Percentiles rank a stretch among this genome's conserved stretches.
phyloP scores from a whole-genome alignment of 2,113 vertebrate species.

The Heterotis niloticus region DNA sequence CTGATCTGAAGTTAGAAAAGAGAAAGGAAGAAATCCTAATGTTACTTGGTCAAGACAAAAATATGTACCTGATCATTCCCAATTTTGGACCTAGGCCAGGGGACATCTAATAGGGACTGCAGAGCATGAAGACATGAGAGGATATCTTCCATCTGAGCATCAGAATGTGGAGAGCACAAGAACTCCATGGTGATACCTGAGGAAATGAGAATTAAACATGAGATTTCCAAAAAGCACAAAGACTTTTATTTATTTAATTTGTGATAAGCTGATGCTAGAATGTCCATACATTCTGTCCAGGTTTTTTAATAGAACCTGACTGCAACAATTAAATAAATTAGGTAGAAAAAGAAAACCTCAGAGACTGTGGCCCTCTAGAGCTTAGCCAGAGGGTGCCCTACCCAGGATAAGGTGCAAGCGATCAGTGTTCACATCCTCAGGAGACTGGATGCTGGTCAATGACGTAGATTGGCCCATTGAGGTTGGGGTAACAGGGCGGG shows the following conservation, averaged over 20 bases:
- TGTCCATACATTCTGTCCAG: too few species aligned
- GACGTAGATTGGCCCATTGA: constrained; percentile 79
- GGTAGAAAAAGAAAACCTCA: too few species aligned
- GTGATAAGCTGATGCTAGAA: too few species aligned
- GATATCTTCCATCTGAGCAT: constrained; percentile 85
- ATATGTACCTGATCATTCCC: constrained; percentile 83
- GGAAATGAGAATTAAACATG: constrained; percentile 25
- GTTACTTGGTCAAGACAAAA: neutral
- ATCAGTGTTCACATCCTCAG: constrained; percentile 82
- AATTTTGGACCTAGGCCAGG: constrained; percentile 82
- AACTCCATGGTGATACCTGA: constrained; percentile 88
- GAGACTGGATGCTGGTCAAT: constrained; percentile 70
- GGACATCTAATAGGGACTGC: constrained; percentile 73
- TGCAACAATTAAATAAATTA: too few species aligned
- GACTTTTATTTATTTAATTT: too few species aligned
- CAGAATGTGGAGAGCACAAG: constrained; percentile 82
- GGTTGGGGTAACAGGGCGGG: constrained; percentile 88
- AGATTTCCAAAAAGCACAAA: too few species aligned
- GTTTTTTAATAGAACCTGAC: too few species aligned
- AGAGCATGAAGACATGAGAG: constrained; percentile 78
- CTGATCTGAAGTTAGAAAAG: neutral
- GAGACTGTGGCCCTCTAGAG: too few species aligned
- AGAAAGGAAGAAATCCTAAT: too few species aligned
- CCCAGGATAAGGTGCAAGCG: constrained; percentile 85
- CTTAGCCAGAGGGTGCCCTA: constrained; percentile 42